phyloP scores from a whole-genome alignment of 2,797 vertebrate genomes.

The Scomberomorus guttatus region DNA sequence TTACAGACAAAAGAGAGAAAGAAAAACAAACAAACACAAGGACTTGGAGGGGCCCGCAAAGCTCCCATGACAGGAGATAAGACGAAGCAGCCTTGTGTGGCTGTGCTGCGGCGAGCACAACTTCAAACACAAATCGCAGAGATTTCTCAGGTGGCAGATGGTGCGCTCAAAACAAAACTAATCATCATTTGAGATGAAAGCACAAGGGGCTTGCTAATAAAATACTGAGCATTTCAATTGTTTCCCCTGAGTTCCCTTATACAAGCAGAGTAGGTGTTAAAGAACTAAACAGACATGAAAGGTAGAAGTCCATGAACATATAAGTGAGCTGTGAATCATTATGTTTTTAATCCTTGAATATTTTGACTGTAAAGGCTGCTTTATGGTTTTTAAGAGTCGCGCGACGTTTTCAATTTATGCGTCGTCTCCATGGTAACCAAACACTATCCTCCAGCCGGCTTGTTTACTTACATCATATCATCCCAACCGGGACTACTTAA shows the following conservation, averaged over 20 bases:
- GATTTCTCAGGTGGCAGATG: conserved; percentile 74
- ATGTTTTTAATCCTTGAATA: not conserved
- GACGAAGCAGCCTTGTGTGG: conserved; percentile 59
- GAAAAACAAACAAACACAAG: conserved; percentile 2
- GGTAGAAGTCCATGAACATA: conserved; percentile 1
- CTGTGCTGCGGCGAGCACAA: conserved; percentile 43
- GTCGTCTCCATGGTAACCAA: no score
- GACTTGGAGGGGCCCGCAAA: conserved; percentile 48
- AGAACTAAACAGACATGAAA: not conserved
- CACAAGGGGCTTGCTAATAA: conserved; percentile 31
- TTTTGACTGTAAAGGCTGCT: not conserved
- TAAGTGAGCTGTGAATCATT: not conserved
- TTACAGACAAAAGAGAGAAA: conserved; percentile 44
- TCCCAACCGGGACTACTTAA: no score
- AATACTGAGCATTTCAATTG: conserved; percentile 39
- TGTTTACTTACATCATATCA: no score
- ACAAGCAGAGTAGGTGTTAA: conserved; percentile 20
- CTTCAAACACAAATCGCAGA: conserved; percentile 69
- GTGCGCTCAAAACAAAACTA: conserved; percentile 66
- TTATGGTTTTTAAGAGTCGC: no score
- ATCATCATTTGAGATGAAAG: conserved; percentile 77
- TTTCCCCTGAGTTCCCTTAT: conserved; percentile 9
- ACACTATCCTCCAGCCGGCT: no score
- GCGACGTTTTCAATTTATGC: no score
- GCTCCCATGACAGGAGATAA: conserved; percentile 67